phyloP scores from a whole-genome alignment of 2,113 vertebrate genomes.

The Phoxinus phoxinus region DNA sequence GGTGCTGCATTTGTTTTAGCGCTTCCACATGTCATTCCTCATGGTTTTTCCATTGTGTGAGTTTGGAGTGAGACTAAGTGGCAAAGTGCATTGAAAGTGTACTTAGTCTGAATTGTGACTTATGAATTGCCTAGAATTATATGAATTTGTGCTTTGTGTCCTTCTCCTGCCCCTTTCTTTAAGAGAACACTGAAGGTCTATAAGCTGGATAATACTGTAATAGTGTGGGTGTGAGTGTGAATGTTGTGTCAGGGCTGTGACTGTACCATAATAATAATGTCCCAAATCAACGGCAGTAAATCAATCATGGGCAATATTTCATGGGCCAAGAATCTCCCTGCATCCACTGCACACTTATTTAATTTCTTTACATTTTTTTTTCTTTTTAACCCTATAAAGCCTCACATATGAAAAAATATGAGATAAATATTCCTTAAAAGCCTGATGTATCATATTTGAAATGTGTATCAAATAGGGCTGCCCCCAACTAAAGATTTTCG shows the following conservation, averaged over 20 bases:
- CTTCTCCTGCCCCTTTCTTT: constrained; percentile 30
- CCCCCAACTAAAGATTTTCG: no score
- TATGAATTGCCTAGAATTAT: background rate
- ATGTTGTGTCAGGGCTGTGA: constrained; percentile 39
- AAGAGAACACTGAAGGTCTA: constrained; percentile 25
- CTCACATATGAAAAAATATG: no score
- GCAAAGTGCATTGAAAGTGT: background rate
- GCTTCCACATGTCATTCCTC: background rate
- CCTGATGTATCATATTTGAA: no score
- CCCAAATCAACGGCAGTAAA: constrained; percentile 31
- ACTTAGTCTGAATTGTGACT: background rate
- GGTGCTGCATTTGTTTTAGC: background rate
- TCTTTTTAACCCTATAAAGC: no score
- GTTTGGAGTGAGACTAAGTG: background rate
- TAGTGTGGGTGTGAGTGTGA: constrained; percentile 55
- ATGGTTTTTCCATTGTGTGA: background rate
- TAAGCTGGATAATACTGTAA: constrained; percentile 37
- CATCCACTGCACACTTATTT: background rate
- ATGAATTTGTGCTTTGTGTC: background rate
- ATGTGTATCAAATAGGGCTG: no score
- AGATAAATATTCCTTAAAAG: no score
- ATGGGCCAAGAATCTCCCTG: background rate
- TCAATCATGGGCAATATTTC: constrained; percentile 43
- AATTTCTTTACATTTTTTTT: background rate
- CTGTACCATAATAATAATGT: background rate